These are phyloP conservation scores for Acromyrmex charruanus DNA, from an alignment of 1,140 invertebrate genomes.

Conservation along the genomic window DNA sequence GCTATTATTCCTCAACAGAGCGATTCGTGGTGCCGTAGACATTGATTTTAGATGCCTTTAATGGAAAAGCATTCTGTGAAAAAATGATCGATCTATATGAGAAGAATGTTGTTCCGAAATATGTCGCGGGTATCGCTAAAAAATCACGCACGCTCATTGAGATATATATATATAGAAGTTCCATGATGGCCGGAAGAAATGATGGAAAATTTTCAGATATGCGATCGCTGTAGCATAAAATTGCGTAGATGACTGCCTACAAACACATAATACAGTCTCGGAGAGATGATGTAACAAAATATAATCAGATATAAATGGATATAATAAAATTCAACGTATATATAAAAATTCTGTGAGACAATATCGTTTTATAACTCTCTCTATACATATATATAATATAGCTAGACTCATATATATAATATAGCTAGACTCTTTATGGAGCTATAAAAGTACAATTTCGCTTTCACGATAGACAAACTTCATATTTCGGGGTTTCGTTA, in stretches of 20 bases:
- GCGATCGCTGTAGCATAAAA: neutral
- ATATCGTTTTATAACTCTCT: neutral
- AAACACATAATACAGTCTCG: neutral
- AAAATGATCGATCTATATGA: constrained; percentile 46
- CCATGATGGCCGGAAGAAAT: neutral
- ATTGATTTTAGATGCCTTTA: neutral
- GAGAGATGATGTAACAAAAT: neutral
- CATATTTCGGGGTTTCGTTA: neutral
- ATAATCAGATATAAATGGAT: neutral
- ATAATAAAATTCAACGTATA: neutral
- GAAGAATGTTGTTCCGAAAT: neutral
- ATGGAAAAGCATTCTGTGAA: neutral
- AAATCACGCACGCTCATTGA: neutral
- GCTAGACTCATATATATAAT: neutral
- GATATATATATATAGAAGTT: neutral
- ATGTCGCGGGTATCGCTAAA: neutral
- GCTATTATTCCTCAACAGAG: constrained; percentile 9
- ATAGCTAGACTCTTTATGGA: neutral
- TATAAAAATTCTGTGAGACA: neutral
- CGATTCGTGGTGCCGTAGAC: neutral
- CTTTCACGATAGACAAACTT: neutral
- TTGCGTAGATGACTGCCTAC: no score
- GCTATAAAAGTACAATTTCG: constrained; percentile 18
- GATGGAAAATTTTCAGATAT: neutral
- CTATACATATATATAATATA: no score